Evolutionary conservation across 2,797 vertebrate genomes (phyloP), one percentile per base, ranked within the genome.

Genomic region (Sparus aurata): DNA sequence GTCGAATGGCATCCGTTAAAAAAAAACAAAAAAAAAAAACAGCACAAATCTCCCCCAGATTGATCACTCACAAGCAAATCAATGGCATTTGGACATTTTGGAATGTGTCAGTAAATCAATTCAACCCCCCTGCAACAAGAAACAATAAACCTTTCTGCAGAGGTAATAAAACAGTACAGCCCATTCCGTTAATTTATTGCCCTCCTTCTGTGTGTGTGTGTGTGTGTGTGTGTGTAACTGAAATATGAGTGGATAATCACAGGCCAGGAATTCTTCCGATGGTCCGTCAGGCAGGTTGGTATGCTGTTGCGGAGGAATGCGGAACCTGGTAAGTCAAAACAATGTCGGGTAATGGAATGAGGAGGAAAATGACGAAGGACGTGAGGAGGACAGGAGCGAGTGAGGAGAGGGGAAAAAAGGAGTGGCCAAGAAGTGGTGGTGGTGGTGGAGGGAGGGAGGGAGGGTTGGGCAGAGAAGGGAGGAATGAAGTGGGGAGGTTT

Each of bases 231-330:
- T 46, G 79, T 74, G 79, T 69, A 52, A 77, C 84, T 90, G 91
- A 93, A 94, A 93, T 90, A 91, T 81, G 89, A 94, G 90, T 82
- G 80, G 87, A 89, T 94, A 91, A 93, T 93, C 83, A 87, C 88
- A 87, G 89, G 84, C 72, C 70, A 82, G 88, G 83, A 92, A 93
- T 92, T 89, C 86, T 91, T 90, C 91, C 63, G 70, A 87, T 69
- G 22, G 79, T 84, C 82, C 72, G 17, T 85, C 83, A 59, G 84
- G 69, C 89, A 89, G 87, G 87, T 87, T 65, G 78, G 88, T 85
- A 87, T 92, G 88, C 85, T 65, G 80, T 30, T 27, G 76, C 20
- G 1, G 60, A 91, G 78, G 90, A 94, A 94, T 93, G 92, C 83
- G 64, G 87, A 92, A 91, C 85, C 79, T 71, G 84, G 53, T 87